Base-by-base conservation (phyloP, 2,888 invertebrate genomes). In the Nemotelus nigrinus region DNA sequence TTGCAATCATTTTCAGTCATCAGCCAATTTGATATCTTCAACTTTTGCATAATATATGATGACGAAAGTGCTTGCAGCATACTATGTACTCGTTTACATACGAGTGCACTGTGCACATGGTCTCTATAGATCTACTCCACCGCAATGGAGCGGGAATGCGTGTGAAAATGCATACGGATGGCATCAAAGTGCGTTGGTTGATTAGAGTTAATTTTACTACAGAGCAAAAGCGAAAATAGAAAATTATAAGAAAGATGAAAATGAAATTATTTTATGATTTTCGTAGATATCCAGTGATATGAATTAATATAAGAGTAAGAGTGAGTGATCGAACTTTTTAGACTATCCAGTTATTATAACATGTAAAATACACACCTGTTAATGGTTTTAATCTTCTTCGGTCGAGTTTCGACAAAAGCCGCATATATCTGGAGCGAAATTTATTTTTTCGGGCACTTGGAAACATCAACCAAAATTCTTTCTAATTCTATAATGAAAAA, bases 1-100 rank as follows among this genome's bases (percentile, higher is more conserved):
- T 55, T 39, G 63, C 74, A 74, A 60, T 74, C 74, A 74, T 74
- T 74, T 74, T 48, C 74, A 60, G 74, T 74, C 74, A 74, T 74
- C 74, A 74, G 74, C 39, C 48, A 74, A 47, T 74, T 74, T 63
- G 74, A 60, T 74, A 74, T 60, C 74, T 74, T 74, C 45, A 74
- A 60, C 74, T 60, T 74, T 63, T 74, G 74, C 74, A 74, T 74
- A 74, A 74, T 74, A 41, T 60, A 60, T 74, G 60, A 60, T 25
- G 25, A 25, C 45, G 60, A 74, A 74, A 74, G 45, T 57, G 70
- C 6, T 53, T 41, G 39, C 25, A 25, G 63, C 25, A 25, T 25
- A 25, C 25, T 1, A 25, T 25, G 25, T 25, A n/a, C 3, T 63
- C 63, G 41, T 25, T 25, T 25, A 25, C 25, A 25, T 25, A 25